Percentiles rank a stretch among this genome's conserved stretches.
These are phyloP conservation scores for Rhynchophorus ferrugineus DNA, from an alignment of 1,140 invertebrate species.

Conservation along the genomic window DNA sequence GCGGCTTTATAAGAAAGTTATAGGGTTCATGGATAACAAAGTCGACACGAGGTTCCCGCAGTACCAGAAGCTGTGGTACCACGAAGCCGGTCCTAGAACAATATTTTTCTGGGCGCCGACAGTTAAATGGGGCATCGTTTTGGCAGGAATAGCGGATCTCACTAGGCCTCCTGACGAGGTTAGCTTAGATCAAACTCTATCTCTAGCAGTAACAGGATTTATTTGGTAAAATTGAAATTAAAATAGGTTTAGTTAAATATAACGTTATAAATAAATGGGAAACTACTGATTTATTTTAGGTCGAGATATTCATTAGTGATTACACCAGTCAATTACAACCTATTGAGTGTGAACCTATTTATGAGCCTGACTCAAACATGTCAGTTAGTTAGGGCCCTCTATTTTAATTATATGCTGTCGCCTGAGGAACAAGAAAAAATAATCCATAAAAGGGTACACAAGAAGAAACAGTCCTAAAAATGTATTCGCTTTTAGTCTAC, in stretches of 20 bases:
- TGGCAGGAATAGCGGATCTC: conserved; percentile 90
- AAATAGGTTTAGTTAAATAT: too few relatives aligned
- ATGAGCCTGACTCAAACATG: conserved; percentile 76
- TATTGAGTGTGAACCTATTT: conserved; percentile 90
- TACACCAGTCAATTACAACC: conserved; percentile 85
- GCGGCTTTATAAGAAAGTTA: neutral
- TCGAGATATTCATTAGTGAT: conserved; percentile 86
- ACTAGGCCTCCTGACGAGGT: conserved; percentile 81
- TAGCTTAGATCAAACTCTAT: conserved; percentile 74
- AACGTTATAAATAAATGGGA: too few relatives aligned
- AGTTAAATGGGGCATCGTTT: conserved; percentile 87
- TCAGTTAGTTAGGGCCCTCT: conserved; percentile 44
- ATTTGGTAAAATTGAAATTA: conserved; percentile 54
- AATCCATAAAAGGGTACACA: too few relatives aligned
- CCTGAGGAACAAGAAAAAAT: neutral
- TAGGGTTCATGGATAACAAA: neutral
- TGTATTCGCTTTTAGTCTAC: too few relatives aligned
- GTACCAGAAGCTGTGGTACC: neutral
- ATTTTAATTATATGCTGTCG: neutral
- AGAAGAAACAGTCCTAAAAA: too few relatives aligned
- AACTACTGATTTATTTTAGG: too few relatives aligned
- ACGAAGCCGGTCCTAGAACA: conserved; percentile 75
- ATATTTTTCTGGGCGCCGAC: conserved; percentile 93
- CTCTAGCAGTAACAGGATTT: conserved; percentile 66
- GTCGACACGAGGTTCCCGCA: neutral